Evolutionary conservation across 2,113 vertebrate species (phyloP).

Genomic region (Ibidorhyncha struthersii): DNA sequence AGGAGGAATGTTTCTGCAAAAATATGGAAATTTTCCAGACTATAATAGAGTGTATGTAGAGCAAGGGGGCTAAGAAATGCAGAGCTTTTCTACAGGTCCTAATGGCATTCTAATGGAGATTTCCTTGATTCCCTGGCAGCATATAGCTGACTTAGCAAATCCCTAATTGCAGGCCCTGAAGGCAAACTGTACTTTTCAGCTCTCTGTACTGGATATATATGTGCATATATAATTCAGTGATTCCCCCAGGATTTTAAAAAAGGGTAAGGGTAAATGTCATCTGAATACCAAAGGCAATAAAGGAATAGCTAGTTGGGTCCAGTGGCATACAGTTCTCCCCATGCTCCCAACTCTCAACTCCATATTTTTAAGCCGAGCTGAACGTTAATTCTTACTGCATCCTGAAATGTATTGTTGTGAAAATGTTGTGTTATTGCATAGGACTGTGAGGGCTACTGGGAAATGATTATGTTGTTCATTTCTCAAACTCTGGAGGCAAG

Average conservation of each 20-base stretch:
- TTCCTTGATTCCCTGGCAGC: constrained; percentile 42
- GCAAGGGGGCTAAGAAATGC: constrained; percentile 4
- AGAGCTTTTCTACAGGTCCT: constrained; percentile 27
- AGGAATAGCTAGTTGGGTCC: constrained; percentile 5
- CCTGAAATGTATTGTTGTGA: neutral
- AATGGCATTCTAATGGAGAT: constrained; percentile 57
- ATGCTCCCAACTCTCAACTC: neutral
- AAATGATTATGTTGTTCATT: neutral
- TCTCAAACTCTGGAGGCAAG: neutral
- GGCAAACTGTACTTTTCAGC: constrained; percentile 51
- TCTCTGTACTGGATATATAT: constrained; percentile 34
- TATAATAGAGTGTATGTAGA: neutral
- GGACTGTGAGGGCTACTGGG: neutral
- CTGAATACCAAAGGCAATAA: constrained; percentile 56
- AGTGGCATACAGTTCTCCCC: constrained; percentile 2
- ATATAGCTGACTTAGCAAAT: constrained; percentile 60
- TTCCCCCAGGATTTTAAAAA: constrained; percentile 46
- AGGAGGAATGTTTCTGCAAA: constrained; percentile 7
- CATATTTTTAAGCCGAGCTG: neutral
- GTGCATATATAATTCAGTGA: constrained; percentile 56
- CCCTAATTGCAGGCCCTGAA: constrained; percentile 58
- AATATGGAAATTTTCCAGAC: neutral
- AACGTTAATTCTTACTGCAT: neutral
- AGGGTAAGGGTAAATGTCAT: constrained; percentile 48
- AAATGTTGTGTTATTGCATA: neutral